These are phyloP conservation scores for Nothoprocta perdicaria DNA, from an alignment of 2,113 vertebrate genomes.

Conservation along the genomic window DNA sequence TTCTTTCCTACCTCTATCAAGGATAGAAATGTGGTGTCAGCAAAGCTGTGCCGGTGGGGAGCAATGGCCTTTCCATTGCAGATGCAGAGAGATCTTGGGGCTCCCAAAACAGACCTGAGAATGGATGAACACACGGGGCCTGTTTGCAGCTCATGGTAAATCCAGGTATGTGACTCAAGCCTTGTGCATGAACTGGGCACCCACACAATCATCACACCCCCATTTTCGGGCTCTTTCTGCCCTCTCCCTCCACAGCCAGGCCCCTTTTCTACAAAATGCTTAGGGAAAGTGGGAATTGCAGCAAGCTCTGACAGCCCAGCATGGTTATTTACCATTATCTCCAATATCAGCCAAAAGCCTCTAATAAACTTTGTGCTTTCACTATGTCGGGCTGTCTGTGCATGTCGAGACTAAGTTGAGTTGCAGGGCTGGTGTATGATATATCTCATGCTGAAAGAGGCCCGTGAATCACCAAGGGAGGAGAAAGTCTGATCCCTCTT, in stretches of 20 bases:
- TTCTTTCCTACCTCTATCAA: fast-evolving
- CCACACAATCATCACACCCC: not conserved
- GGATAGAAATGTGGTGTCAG: not conserved
- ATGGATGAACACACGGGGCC: not conserved
- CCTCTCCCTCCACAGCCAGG: not conserved
- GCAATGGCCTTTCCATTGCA: not conserved
- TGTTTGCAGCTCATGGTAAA: not conserved
- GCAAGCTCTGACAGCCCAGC: not conserved
- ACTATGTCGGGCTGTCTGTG: not conserved
- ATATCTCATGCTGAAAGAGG: not conserved
- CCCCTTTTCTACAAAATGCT: not conserved
- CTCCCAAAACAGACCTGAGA: not conserved
- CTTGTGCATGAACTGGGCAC: not conserved
- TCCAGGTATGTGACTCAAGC: not conserved
- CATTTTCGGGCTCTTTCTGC: not conserved
- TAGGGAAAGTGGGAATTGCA: not conserved
- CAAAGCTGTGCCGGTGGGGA: not conserved
- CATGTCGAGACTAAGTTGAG: not conserved
- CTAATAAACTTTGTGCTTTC: not conserved
- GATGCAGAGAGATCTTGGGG: not conserved
- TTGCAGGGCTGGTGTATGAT: not conserved
- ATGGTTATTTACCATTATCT: not conserved
- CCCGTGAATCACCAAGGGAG: not conserved
- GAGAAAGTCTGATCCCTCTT: not conserved
- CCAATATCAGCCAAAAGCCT: not conserved